These are phyloP conservation scores for Drosophila colorata DNA, from an alignment of 2,888 invertebrate species.

Conservation along the genomic window DNA sequence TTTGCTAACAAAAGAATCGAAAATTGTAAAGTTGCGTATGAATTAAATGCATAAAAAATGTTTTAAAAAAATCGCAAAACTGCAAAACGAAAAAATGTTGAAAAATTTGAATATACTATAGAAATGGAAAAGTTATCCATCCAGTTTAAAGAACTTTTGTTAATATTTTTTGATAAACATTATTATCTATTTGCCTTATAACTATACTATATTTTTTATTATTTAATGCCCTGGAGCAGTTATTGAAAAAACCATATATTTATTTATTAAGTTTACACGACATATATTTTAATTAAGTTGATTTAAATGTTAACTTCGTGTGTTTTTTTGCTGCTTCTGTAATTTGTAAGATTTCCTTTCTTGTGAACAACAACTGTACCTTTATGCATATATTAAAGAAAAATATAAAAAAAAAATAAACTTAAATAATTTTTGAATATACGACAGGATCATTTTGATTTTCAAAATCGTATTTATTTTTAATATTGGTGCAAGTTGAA, in stretches of 20 bases:
- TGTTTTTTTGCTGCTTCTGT: slow-evolving; percentile 77
- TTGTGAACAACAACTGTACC: slow-evolving; percentile 82
- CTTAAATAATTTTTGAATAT: background rate
- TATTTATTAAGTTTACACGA: slow-evolving; percentile 75
- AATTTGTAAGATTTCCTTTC: slow-evolving; percentile 79
- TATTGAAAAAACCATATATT: slow-evolving; percentile 68
- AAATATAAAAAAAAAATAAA: slow-evolving; percentile 63
- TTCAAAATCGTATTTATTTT: background rate
- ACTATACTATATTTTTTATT: slow-evolving; percentile 58
- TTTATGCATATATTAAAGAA: slow-evolving; percentile 78
- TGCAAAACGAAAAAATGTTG: slow-evolving; percentile 45
- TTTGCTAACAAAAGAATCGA: slow-evolving; percentile 54
- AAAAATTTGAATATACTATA: slow-evolving; percentile 53
- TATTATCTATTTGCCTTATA: slow-evolving; percentile 69
- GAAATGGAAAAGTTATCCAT: slow-evolving; percentile 72
- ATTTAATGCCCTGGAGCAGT: slow-evolving; percentile 68
- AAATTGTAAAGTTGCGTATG: slow-evolving; percentile 61
- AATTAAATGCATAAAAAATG: slow-evolving; percentile 33
- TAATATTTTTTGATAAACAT: slow-evolving; percentile 74
- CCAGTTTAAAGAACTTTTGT: slow-evolving; percentile 69
- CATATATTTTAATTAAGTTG: slow-evolving; percentile 72
- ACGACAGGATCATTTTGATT: too few relatives aligned
- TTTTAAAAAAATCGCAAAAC: slow-evolving; percentile 41
- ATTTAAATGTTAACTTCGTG: slow-evolving; percentile 75
- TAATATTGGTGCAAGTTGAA: background rate